phyloP scores from a whole-genome alignment of 1,140 invertebrate species.

The Drosophila azteca region DNA sequence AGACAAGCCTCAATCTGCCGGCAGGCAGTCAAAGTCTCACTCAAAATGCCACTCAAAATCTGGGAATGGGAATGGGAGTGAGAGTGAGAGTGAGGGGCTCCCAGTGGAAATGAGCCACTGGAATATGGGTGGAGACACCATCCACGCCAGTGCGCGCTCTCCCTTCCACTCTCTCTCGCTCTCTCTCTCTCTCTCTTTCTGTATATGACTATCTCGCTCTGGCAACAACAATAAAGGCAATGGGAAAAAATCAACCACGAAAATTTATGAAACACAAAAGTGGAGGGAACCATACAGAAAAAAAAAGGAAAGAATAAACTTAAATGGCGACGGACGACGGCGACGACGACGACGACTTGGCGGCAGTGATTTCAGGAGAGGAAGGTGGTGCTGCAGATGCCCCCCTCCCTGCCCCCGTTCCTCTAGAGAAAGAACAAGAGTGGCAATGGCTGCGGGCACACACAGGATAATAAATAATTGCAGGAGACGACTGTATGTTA shows the following conservation, averaged over 20 bases:
- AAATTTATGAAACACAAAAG: conserved; percentile 76
- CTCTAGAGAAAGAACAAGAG: conserved; percentile 41
- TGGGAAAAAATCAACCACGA: conserved; percentile 66
- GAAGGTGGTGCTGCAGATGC: conserved; percentile 4
- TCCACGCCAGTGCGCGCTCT: conserved; percentile 2
- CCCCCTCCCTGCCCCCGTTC: not conserved
- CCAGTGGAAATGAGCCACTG: conserved; percentile 60
- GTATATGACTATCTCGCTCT: conserved; percentile 25
- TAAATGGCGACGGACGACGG: conserved; percentile 71
- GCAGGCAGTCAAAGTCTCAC: conserved; percentile 47
- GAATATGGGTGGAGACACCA: conserved; percentile 75
- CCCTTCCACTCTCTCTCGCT: conserved; percentile 19
- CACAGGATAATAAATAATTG: conserved; percentile 80
- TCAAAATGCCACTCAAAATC: conserved; percentile 62
- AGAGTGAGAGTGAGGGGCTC: too few relatives aligned
- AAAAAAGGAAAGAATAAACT: conserved; percentile 33
- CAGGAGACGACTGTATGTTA: conserved; percentile 35
- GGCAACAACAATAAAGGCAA: conserved; percentile 31
- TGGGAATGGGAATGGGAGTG: not conserved
- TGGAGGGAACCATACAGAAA: conserved; percentile 53
- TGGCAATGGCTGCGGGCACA: conserved; percentile 67
- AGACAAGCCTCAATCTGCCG: conserved; percentile 22
- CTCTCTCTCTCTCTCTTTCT: conserved; percentile 23
- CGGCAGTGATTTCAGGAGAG: conserved; percentile 60
- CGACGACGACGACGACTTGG: conserved; percentile 42